A percentile compares a stretch with the other conserved stretches of the same genome.
These are phyloP conservation scores for Belonocnema kinseyi DNA, from an alignment of 1,140 invertebrate species.

Conservation along the genomic window DNA sequence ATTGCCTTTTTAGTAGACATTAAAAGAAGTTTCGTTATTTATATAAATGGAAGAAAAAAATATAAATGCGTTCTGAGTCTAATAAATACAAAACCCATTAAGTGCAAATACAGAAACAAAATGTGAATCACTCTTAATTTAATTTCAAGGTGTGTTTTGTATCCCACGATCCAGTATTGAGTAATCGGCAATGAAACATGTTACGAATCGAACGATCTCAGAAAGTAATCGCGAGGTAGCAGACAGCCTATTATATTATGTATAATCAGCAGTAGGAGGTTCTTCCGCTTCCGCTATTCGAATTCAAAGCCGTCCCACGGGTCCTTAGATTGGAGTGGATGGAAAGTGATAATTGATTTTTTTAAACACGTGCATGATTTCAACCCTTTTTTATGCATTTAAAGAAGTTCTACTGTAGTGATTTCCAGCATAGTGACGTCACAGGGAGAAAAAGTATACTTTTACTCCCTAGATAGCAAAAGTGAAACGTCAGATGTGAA, in stretches of 20 bases:
- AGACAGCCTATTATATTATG: neutral
- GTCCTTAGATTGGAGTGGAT: slow-evolving; percentile 14
- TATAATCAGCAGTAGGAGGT: neutral
- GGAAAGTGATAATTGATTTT: slow-evolving; percentile 33
- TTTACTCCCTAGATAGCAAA: no score
- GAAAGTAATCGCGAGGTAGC: slow-evolving; percentile 12
- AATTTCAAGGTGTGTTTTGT: slow-evolving; percentile 30
- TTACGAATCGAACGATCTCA: slow-evolving; percentile 26
- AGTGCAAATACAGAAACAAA: slow-evolving; percentile 13
- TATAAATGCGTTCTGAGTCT: neutral
- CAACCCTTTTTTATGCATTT: no score
- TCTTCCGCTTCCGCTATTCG: slow-evolving; percentile 23
- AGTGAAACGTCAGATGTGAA: no score
- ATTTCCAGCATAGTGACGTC: no score
- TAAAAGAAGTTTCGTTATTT: neutral
- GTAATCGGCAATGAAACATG: slow-evolving; percentile 30
- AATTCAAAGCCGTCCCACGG: slow-evolving; percentile 39
- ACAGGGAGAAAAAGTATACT: no score
- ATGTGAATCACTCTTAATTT: slow-evolving; percentile 31
- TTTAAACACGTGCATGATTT: no score
- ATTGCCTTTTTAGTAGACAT: no score
- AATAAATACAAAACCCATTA: slow-evolving; percentile 16
- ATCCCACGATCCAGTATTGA: slow-evolving; percentile 28
- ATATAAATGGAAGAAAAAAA: neutral
- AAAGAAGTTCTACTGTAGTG: no score